Conservation (phyloP, 2,113 vertebrate genomes). For the Trogon surrucura region DNA sequence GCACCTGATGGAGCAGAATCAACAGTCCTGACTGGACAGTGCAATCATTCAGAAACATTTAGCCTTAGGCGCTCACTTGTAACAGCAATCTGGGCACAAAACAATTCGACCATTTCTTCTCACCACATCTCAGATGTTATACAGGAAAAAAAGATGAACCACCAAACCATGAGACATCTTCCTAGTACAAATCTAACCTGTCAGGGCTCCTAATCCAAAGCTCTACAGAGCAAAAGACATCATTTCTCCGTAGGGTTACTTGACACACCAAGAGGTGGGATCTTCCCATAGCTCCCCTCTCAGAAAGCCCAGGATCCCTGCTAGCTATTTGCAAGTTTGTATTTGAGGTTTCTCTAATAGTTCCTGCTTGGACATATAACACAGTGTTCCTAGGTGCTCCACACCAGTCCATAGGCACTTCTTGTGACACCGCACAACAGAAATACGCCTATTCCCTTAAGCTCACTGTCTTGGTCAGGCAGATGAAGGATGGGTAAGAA, state of each 20-base stretch:
- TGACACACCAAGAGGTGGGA: background rate
- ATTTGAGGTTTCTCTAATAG: background rate
- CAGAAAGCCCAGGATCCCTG: background rate
- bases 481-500: background rate
- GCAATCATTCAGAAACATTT: conserved; percentile 31
- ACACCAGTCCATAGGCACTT: background rate
- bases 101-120: background rate
- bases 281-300: background rate
- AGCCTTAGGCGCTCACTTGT: background rate
- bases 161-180: background rate
- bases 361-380: background rate
- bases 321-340: background rate
- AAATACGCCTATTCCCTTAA: background rate
- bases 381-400: background rate
- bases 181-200: no score
- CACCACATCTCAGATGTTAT: background rate
- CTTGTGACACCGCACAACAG: background rate
- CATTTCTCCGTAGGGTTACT: background rate
- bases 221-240: background rate
- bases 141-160: background rate
- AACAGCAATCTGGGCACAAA: conserved; percentile 11
- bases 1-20: conserved; percentile 33
- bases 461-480: background rate
- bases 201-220: background rate
- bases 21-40: background rate